Conservation (phyloP, 2,113 vertebrate species). For the Takifugu flavidus region DNA sequence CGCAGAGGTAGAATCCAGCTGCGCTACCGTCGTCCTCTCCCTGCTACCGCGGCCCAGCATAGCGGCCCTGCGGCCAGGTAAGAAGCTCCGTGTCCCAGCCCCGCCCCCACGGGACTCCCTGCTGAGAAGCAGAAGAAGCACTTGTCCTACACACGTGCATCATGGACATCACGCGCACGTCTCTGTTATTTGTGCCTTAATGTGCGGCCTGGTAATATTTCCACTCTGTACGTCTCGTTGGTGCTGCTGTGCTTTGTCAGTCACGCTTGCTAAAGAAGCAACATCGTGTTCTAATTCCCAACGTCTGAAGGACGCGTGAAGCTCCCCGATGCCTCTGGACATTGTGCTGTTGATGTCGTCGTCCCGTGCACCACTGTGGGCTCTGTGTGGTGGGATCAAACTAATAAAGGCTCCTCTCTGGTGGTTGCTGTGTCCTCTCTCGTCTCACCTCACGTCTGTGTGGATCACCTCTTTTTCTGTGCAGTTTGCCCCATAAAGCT, state of each 20-base stretch:
- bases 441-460: neutral
- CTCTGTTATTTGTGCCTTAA: too few species aligned
- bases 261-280: too few species aligned
- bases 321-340: constrained; percentile 39
- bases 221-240: neutral
- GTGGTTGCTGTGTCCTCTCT: constrained; percentile 17
- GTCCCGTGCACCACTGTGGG: constrained; percentile 4
- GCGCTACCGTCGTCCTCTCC: constrained; percentile 35
- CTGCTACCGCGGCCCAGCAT: constrained; percentile 45
- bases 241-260: constrained; percentile 1
- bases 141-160: too few species aligned
- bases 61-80: constrained; percentile 71
- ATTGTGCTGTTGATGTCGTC: constrained; percentile 26
- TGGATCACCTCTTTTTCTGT: neutral
- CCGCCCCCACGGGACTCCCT: neutral
- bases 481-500: constrained; percentile 8
- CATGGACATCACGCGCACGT: too few species aligned
- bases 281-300: too few species aligned
- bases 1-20: constrained; percentile 45
- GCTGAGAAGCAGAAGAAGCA: too few species aligned
- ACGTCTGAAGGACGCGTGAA: neutral
- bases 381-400: constrained; percentile 42
- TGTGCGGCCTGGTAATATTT: too few species aligned
- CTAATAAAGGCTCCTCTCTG: constrained; percentile 72
- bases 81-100: constrained; percentile 40